These are phyloP conservation scores for Nycticryphes semicollaris DNA, from an alignment of 2,113 vertebrate genomes.

Conservation along the genomic window DNA sequence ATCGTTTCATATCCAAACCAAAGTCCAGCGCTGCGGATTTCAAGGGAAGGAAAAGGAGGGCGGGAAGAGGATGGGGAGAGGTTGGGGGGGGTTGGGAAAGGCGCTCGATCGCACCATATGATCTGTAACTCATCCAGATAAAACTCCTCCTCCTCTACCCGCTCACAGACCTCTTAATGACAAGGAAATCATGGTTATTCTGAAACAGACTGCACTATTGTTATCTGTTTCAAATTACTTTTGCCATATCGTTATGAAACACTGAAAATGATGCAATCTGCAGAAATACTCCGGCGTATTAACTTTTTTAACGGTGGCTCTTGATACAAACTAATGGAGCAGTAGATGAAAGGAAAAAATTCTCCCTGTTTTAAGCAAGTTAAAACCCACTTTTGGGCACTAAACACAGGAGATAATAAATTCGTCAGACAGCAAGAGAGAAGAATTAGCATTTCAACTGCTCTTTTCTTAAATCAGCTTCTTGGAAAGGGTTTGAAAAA, in stretches of 20 bases:
- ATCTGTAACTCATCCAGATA: conserved; percentile 36
- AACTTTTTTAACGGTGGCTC: neutral
- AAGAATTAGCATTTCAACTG: neutral
- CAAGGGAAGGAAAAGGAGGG: neutral
- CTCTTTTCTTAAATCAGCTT: neutral
- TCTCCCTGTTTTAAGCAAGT: neutral
- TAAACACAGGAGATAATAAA: neutral
- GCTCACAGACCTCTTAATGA: conserved; percentile 48
- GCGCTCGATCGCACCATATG: conserved; percentile 22
- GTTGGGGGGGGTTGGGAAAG: no score
- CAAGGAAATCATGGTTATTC: conserved; percentile 38
- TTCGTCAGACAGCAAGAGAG: neutral
- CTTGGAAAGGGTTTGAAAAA: neutral
- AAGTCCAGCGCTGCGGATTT: conserved; percentile 32
- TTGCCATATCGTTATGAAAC: conserved; percentile 52
- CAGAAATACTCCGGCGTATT: conserved; percentile 35
- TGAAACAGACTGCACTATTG: conserved; percentile 55
- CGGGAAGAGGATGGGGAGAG: no score
- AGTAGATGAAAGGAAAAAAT: neutral
- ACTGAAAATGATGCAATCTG: conserved; percentile 64
- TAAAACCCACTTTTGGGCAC: neutral
- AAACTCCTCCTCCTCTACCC: conserved; percentile 19
- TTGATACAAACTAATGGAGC: conserved; percentile 28
- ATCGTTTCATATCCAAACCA: conserved; percentile 70
- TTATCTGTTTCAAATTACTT: conserved; percentile 59